These are phyloP conservation scores for Takifugu rubripes DNA, from an alignment of 2,797 vertebrate species.

Conservation along the genomic window DNA sequence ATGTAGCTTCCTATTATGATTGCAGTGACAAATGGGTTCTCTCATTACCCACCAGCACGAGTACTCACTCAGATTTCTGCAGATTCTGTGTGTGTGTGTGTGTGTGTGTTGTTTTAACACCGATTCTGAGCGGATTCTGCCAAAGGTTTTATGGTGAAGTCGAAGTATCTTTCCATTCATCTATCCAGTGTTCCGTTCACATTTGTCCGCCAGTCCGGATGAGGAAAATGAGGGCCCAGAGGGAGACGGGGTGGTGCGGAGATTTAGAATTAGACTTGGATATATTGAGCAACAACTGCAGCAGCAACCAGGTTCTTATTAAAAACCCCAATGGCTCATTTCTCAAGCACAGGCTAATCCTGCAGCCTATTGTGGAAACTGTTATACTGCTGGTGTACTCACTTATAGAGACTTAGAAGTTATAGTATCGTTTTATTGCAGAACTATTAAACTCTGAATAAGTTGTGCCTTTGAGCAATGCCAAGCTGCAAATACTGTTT, in stretches of 20 bases:
- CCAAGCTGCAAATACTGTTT: too few species aligned
- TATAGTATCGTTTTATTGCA: too few species aligned
- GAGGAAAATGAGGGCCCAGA: slow-evolving; percentile 23
- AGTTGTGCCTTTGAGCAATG: too few species aligned
- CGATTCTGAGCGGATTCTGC: slow-evolving; percentile 1
- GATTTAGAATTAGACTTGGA: slow-evolving; percentile 32
- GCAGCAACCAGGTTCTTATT: slow-evolving; percentile 48
- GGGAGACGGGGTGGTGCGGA: background rate
- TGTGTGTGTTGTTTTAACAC: background rate
- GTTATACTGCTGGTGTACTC: background rate
- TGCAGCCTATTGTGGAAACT: background rate
- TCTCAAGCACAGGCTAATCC: slow-evolving; percentile 47
- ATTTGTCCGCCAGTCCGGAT: slow-evolving; percentile 2
- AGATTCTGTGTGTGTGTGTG: background rate
- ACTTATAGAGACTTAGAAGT: background rate
- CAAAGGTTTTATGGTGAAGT: slow-evolving; percentile 15
- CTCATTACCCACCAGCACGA: background rate
- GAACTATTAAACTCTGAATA: too few species aligned
- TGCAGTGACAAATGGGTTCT: background rate
- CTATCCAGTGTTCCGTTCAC: slow-evolving; percentile 17
- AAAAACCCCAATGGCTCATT: slow-evolving; percentile 58
- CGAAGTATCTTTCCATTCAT: background rate
- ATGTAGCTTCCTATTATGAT: too few species aligned
- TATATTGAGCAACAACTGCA: slow-evolving; percentile 29
- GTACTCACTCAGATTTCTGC: background rate